Evolutionary conservation across 2,888 invertebrate genomes (phyloP), one percentile per base, ranked within the genome.

Genomic region (Crocallis elinguaria): DNA sequence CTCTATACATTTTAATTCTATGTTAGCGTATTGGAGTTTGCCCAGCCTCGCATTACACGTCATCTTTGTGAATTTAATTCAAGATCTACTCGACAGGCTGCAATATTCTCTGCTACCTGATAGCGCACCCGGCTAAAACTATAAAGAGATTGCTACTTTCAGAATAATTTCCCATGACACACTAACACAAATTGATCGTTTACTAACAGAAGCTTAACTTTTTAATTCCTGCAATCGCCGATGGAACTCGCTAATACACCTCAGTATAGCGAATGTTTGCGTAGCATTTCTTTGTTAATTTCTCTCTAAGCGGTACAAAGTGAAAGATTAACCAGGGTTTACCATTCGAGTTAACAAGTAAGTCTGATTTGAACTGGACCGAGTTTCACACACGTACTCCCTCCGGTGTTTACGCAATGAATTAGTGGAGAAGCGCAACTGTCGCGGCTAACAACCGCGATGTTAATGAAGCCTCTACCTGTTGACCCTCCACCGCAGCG

Each of bases 281-380:
- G 62, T 72, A 77, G 71, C 74, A 79, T 81, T 80, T 82, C 77
- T 80, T 79, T 73, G 86, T 85, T 86, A 87, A 88, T 87, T 85
- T 80, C 65, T 77, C 71, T 84, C 66, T 84, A 84, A 85, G 82
- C 79, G 77, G 77, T 69, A 84, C 82, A 88, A 88, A 89, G 85
- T 86, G 85, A 86, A 86, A 83, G 82, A 89, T 88, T 88, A 88
- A 85, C 77, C 78, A 67, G 66, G 67, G 85, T 88, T 84, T 86
- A 75, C 82, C 63, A 69, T 73, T 62, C 62, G 65, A 60, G 79
- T 89, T 90, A 88, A 79, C 86, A 67, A 73, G 73, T 75, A 69
- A 67, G 73, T 79, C 73, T 72, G 80, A 83, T 86, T 68, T 79
- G 84, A 80, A 82, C 84, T 83, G 76, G 78, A 66, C 81, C 75